Evolutionary conservation across 2,888 invertebrate species (phyloP).

Genomic region (Galerucella calmariensis): DNA sequence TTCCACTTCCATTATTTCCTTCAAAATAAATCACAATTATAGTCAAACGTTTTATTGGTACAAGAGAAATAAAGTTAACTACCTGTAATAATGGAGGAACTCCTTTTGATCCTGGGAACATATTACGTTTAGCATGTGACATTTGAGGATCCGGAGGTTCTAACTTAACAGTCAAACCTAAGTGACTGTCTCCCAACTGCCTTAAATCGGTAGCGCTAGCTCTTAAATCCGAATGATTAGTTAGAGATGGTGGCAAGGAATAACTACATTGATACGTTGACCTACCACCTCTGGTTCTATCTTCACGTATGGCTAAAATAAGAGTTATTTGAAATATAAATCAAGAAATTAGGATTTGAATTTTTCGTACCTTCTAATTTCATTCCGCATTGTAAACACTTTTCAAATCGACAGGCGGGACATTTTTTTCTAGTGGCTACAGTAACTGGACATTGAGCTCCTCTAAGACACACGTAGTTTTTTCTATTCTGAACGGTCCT

Average conservation of each 20-base stretch:
- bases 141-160: conserved; percentile 63
- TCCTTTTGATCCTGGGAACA: conserved; percentile 57
- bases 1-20: conserved; percentile 97
- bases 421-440: conserved; percentile 96
- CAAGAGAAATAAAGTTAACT: conserved; percentile 35
- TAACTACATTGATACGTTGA: conserved; percentile 97
- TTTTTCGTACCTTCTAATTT: conserved; percentile 82
- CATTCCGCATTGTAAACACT: conserved; percentile 96
- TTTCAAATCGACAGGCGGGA: conserved; percentile 95
- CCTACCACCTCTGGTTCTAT: conserved; percentile 93
- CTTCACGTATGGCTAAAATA: conserved; percentile 86
- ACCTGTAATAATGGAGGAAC: conserved; percentile 80
- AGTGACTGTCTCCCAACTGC: conserved; percentile 57
- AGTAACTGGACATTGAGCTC: conserved; percentile 91
- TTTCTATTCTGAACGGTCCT: conserved; percentile 98
- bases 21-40: conserved; percentile 48
- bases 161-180: conserved; percentile 66
- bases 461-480: conserved; percentile 92
- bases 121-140: conserved; percentile 60
- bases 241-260: conserved; percentile 78
- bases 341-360: too few relatives aligned
- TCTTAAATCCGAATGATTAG: conserved; percentile 66
- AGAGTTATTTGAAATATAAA: background rate
- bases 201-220: conserved; percentile 60
- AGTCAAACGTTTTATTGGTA: too few relatives aligned